Evolutionary conservation across 2,888 invertebrate species (phyloP), one percentile per base, ranked within the genome.

Genomic region (Chrysolina haemoptera): DNA sequence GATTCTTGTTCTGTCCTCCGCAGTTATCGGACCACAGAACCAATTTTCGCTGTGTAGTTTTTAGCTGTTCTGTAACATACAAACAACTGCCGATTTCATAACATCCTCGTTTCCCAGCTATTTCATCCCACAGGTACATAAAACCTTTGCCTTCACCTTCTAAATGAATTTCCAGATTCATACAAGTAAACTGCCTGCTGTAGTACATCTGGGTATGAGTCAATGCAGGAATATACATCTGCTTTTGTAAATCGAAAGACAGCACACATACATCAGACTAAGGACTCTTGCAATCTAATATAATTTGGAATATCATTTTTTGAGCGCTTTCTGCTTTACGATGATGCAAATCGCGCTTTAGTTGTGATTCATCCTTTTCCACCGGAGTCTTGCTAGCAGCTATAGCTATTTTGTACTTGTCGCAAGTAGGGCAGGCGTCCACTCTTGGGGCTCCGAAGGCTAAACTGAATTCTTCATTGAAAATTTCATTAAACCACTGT

Each of bases 141-240:
- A 50, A 66, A 9, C 46, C 50, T 48, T 66, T 66, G 14, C 66
- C 27, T 66, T 66, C 50, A 48, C 50, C 35, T 66, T 66, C 66
- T 22, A 65, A 20, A 65, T 65, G 48, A 20, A 65, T 66, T 66
- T 50, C 50, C 48, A 66, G 50, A 66, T 66, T 66, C 20, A 48
- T 20, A 50, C 50, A 50, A 50, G 14, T 50, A 16, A 50, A 50
- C 50, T 43, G 43, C 43, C 43, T 43, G 43, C 43, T 43, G 14
- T 43, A 43, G 43, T 43, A 43, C 43, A 43, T 43, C 43, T 43
- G 43, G 14, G 22, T 22, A 35, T 62, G 22, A 27, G 62, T 62
- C 20, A 16, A 22, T 18, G 62, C 62, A 62, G 62, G 62, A 62
- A 62, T 16, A 62, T 62, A 62, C 22, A 62, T 22, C 62, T 62